A percentile compares a stretch with the other conserved stretches of the same genome.
These are phyloP conservation scores for Acanthornis magna DNA, from an alignment of 2,797 vertebrate genomes.

Conservation along the genomic window DNA sequence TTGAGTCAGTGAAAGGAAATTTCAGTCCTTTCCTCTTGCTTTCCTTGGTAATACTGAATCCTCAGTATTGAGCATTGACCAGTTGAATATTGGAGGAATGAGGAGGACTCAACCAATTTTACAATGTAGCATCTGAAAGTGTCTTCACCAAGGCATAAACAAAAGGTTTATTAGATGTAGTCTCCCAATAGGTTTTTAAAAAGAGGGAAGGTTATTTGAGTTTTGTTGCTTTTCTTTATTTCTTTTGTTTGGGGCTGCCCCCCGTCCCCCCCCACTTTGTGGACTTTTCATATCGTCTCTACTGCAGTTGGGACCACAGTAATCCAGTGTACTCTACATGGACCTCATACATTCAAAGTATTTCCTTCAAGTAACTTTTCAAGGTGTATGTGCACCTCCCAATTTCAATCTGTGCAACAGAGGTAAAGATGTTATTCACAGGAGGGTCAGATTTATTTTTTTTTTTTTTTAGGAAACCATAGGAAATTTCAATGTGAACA, in stretches of 20 bases:
- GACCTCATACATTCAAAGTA: neutral
- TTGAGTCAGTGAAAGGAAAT: neutral
- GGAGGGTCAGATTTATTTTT: neutral
- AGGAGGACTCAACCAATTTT: neutral
- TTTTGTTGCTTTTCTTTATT: neutral
- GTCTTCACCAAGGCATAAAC: neutral
- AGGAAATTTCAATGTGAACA: neutral
- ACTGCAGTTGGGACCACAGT: neutral
- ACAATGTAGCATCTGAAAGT: neutral
- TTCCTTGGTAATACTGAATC: neutral
- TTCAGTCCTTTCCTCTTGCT: neutral
- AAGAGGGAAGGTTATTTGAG: neutral
- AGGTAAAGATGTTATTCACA: neutral
- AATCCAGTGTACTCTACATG: neutral
- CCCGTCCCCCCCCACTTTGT: accelerated
- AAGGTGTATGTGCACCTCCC: neutral
- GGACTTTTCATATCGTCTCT: neutral
- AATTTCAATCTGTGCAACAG: neutral
- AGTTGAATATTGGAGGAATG: neutral
- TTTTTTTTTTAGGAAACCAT: neutral
- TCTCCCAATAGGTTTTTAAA: neutral
- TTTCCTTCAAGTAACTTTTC: neutral
- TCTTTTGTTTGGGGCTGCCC: neutral
- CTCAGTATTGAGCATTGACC: neutral
- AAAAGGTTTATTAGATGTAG: neutral